Base-by-base conservation (phyloP, 2,888 invertebrate species). In the Liopterus haemorrhoidalis region DNA sequence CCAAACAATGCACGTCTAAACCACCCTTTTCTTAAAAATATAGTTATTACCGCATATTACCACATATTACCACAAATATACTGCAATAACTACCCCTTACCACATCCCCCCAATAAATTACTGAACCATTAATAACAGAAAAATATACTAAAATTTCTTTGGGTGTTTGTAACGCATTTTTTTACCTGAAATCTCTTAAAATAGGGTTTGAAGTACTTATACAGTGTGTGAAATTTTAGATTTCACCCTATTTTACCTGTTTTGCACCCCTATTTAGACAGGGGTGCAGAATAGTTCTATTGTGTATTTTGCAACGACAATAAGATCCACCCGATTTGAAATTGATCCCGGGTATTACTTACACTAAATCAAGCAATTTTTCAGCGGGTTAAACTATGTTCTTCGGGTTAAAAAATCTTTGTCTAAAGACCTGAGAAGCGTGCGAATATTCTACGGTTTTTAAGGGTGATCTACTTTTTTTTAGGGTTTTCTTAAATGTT, bases 331-430 rank as follows among this genome's bases (percentile, higher is more conserved):
- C n/a, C n/a, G n/a, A n/a, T n/a, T n/a, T n/a, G n/a, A n/a, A n/a
- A n/a, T n/a, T n/a, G n/a, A n/a, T 33, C 25, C 31, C 21, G 39
- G 28, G 49, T 48, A 50, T 41, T 31, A 41, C 37, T 37, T 45
- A 53, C 47, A 55, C 48, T 57, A 57, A 57, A 57, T 57, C 55
- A 54, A 56, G 51, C 56, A 57, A 57, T 57, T 57, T 57, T 56
- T 57, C 57, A 50, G 43, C 57, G 54, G 46, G 57, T 63, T 54
- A 49, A n/a, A n/a, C n/a, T n/a, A n/a, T n/a, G n/a, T n/a, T n/a
- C n/a, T n/a, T n/a, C n/a, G n/a, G n/a, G n/a, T n/a, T n/a, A n/a
- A n/a, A n/a, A n/a, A n/a, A n/a, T n/a, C n/a, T n/a, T n/a, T n/a
- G n/a, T n/a, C n/a, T n/a, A n/a, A n/a, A n/a, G n/a, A n/a, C n/a